Evolutionary conservation across 2,797 vertebrate genomes (phyloP).

Genomic region (Sciaenops ocellatus): DNA sequence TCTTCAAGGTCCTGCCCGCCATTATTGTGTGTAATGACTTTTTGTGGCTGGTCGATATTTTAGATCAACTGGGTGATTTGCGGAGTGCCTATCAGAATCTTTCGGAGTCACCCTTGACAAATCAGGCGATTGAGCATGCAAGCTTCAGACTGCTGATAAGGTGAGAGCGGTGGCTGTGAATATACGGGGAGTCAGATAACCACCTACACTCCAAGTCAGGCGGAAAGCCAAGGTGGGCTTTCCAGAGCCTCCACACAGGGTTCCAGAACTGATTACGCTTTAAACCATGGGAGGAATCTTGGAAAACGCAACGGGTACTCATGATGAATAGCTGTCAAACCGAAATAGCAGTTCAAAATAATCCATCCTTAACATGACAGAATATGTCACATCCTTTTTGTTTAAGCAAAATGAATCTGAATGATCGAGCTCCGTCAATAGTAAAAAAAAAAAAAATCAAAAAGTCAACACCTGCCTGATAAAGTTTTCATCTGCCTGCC

Average conservation of each 20-base stretch:
- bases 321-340: slow-evolving; percentile 29
- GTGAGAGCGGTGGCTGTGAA: slow-evolving; percentile 75
- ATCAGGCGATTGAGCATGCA: slow-evolving; percentile 86
- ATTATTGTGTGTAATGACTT: slow-evolving; percentile 90
- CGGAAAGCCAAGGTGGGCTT: slow-evolving; percentile 54
- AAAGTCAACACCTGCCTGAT: slow-evolving; percentile 41
- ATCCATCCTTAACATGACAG: slow-evolving; percentile 8
- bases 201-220: slow-evolving; percentile 59
- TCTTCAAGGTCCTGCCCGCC: slow-evolving; percentile 86
- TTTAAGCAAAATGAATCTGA: slow-evolving; percentile 17
- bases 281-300: slow-evolving; percentile 16
- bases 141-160: slow-evolving; percentile 86
- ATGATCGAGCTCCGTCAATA: neutral
- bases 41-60: slow-evolving; percentile 88
- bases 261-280: slow-evolving; percentile 46
- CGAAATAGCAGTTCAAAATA: slow-evolving; percentile 24
- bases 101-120: slow-evolving; percentile 87
- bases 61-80: slow-evolving; percentile 90
- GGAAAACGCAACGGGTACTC: slow-evolving; percentile 13
- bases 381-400: slow-evolving; percentile 22
- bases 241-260: slow-evolving; percentile 31
- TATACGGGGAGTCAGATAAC: slow-evolving; percentile 71
- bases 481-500: slow-evolving; percentile 22
- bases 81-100: slow-evolving; percentile 87
- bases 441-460: neutral